These are phyloP conservation scores for Apostichopus leukothele DNA, from an alignment of 53 echinoderm and acorn worm species.

Conservation along the genomic window DNA sequence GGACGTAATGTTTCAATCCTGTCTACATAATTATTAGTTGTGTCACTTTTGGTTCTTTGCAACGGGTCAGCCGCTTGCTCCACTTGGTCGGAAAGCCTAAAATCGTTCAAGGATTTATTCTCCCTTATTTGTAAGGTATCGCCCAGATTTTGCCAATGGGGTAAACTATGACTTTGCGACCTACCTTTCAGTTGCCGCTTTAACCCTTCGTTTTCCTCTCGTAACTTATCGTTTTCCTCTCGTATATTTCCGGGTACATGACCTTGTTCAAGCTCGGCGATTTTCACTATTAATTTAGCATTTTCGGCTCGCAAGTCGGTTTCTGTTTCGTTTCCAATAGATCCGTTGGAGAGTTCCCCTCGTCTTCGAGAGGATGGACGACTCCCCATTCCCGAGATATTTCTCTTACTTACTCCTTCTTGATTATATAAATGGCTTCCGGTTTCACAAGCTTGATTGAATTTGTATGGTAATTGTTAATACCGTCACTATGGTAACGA, in stretches of 20 bases:
- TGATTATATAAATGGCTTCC: no score
- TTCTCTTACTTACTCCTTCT: no score
- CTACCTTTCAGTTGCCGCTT: slow-evolving; percentile 21
- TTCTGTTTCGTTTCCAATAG: neutral
- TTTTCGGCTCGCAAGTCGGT: slow-evolving; percentile 51
- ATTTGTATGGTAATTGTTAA: no score
- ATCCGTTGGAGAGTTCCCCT: slow-evolving; percentile 39
- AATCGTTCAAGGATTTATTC: slow-evolving; percentile 1
- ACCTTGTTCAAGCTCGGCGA: slow-evolving; percentile 44
- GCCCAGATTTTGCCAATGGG: neutral
- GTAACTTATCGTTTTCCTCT: slow-evolving; percentile 57
- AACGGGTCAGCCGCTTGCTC: neutral
- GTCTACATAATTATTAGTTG: neutral
- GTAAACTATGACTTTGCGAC: neutral
- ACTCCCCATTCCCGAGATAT: slow-evolving; percentile 51
- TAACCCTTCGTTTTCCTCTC: slow-evolving; percentile 53
- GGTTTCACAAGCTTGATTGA: no score
- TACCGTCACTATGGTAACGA: no score
- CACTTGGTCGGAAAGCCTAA: slow-evolving; percentile 35
- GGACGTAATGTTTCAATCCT: neutral
- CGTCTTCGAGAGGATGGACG: slow-evolving; percentile 48
- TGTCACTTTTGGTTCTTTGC: slow-evolving; percentile 47
- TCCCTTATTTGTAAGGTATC: neutral
- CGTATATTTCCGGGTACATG: slow-evolving; percentile 18
- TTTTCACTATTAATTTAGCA: slow-evolving; percentile 38